Base-by-base conservation (phyloP, 2,797 vertebrate genomes). In the Spheniscus humboldti region DNA sequence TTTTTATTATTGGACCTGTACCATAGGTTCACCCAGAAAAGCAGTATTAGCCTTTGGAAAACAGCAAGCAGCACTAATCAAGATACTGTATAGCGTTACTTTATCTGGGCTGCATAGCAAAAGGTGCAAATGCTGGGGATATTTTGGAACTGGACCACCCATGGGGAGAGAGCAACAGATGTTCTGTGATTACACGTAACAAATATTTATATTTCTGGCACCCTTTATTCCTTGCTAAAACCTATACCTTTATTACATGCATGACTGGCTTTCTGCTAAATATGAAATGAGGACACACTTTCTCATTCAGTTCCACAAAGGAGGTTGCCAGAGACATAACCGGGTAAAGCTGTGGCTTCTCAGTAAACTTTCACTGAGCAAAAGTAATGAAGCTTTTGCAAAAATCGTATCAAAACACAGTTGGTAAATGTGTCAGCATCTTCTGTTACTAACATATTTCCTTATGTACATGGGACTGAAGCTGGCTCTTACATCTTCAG, bases 141-240 rank as follows among this genome's bases (percentile, higher is more conserved):
- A 48, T 73, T 95, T 90, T 86, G 76, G 59, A 92, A 43, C 39
- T 76, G 67, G 95, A 97, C 95, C 94, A 97, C 95, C 97, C 94
- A 84, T 60, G 52, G 31, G 73, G 86, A 92, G 64, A 72, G 52
- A 95, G 87, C 53, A 96, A 88, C 96, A 97, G 96, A 94, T 96
- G 94, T 95, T 92, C 92, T 77, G 63, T 95, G 94, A 96, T 94
- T 94, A 94, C 72, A 81, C 20, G 7, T 92, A 81, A 82, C 84
- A 94, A 95, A 90, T 91, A 95, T 92, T 69, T 93, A 45, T 96
- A 82, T 91, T 87, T 45, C 73, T 92, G 85, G 78, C 76, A 90
- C 62, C 50, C 66, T 77, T 89, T 75, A 78, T 86, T 92, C 66
- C 11, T 48, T 88, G 31, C 87, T 91, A 92, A 93, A 93, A 63